A percentile compares a stretch with the other conserved stretches of the same genome.
Evolutionary conservation across 23 tunicate species (phyloP).

Genomic region (Corella eumyota): DNA sequence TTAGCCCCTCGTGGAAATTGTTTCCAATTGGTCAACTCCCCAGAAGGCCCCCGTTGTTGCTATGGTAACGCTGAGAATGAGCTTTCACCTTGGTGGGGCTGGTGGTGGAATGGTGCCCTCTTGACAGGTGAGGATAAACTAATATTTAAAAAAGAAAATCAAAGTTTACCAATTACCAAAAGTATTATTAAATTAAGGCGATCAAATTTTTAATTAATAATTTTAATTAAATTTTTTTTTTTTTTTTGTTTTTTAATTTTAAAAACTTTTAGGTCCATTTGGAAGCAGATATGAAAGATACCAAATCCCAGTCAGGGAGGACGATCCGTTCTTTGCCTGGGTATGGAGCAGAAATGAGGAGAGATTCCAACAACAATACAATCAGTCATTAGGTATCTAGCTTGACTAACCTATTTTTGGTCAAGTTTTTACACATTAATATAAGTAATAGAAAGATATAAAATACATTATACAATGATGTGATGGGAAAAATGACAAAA

Average conservation of each 20-base stretch:
- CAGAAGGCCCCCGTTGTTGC: constrained; percentile 8
- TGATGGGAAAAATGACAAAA: no score
- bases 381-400: not conserved
- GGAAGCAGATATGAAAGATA: not conserved
- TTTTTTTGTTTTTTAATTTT: no score
- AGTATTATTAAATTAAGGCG: no score
- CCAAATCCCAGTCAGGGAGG: constrained; percentile 3
- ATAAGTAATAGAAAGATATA: not conserved
- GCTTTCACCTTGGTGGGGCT: not conserved
- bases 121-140: no score
- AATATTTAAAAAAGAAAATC: no score
- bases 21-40: not conserved
- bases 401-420: no score
- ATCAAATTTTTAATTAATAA: no score
- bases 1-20: no score
- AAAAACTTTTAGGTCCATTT: not conserved
- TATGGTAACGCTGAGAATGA: not conserved
- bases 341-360: no score
- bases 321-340: not conserved
- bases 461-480: no score
- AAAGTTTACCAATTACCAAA: no score
- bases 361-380: not conserved
- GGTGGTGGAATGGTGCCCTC: not conserved
- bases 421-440: not conserved
- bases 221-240: no score